phyloP scores from a whole-genome alignment of 2,797 vertebrate genomes.

The Enteromius anoplus region DNA sequence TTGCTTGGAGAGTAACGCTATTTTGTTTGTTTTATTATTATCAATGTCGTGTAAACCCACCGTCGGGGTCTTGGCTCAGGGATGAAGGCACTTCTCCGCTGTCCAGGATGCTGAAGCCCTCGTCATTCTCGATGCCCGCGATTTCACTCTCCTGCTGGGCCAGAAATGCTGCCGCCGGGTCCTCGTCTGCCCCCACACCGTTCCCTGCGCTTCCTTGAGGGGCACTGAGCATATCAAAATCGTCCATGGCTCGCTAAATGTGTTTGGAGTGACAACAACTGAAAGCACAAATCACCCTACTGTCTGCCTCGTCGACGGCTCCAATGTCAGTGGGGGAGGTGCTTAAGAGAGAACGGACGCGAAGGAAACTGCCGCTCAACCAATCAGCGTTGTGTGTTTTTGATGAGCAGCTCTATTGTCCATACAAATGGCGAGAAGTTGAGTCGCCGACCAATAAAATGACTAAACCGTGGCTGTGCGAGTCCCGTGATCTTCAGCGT shows the following conservation, averaged over 20 bases:
- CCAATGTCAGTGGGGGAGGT: slow-evolving; percentile 61
- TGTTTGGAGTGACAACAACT: neutral
- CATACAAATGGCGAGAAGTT: neutral
- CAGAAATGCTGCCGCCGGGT: slow-evolving; percentile 92
- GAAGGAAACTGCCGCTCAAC: slow-evolving; percentile 63
- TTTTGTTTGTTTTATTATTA: too few species aligned
- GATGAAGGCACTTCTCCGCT: slow-evolving; percentile 84
- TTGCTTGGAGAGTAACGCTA: neutral
- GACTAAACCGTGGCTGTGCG: slow-evolving; percentile 53
- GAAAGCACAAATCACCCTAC: slow-evolving; percentile 49
- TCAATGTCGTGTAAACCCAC: slow-evolving; percentile 34
- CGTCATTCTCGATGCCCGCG: slow-evolving; percentile 93
- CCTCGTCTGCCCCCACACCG: slow-evolving; percentile 82
- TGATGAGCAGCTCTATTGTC: slow-evolving; percentile 54
- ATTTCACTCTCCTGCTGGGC: slow-evolving; percentile 96
- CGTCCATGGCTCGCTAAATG: slow-evolving; percentile 72
- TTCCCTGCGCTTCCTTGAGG: slow-evolving; percentile 77
- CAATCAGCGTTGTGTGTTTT: slow-evolving; percentile 58
- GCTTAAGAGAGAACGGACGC: neutral
- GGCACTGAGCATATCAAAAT: slow-evolving; percentile 81
- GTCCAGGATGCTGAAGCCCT: slow-evolving; percentile 94
- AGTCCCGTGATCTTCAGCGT: slow-evolving; percentile 56
- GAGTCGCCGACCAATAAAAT: slow-evolving; percentile 57
- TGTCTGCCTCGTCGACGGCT: slow-evolving; percentile 55
- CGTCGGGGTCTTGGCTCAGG: slow-evolving; percentile 65